These are phyloP conservation scores for Lithophane semibrunnea DNA, from an alignment of 2,888 invertebrate genomes.

Conservation along the genomic window DNA sequence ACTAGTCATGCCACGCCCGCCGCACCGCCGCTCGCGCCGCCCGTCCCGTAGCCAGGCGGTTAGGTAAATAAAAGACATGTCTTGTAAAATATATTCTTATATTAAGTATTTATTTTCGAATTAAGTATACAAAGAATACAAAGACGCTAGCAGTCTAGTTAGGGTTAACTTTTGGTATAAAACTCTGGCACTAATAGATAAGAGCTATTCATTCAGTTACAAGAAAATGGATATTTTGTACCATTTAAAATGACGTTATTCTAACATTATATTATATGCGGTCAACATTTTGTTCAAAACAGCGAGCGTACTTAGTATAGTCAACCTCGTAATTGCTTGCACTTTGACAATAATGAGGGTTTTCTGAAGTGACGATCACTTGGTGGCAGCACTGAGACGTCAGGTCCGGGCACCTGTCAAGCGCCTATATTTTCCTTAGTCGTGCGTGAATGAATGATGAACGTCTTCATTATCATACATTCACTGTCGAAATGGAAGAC, in stretches of 20 bases:
- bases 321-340: too few species aligned
- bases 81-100: slow-evolving; percentile 76
- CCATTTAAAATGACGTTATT: not conserved
- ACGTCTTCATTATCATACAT: too few species aligned
- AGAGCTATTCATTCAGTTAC: not conserved
- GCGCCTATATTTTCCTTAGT: too few species aligned
- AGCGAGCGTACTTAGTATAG: not conserved
- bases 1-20: too few species aligned
- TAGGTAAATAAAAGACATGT: slow-evolving; percentile 56
- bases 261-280: not conserved
- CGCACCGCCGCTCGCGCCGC: too few species aligned
- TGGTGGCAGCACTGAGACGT: too few species aligned
- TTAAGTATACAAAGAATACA: slow-evolving; percentile 75
- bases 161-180: slow-evolving; percentile 71
- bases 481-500: too few species aligned
- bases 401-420: too few species aligned
- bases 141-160: slow-evolving; percentile 67
- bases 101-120: slow-evolving; percentile 76
- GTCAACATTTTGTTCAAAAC: not conserved
- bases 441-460: too few species aligned
- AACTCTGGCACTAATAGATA: slow-evolving; percentile 68
- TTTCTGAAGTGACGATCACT: too few species aligned
- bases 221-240: slow-evolving; percentile 6
- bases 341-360: too few species aligned
- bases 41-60: not conserved